Conservation (phyloP, 2,113 vertebrate species). For the Ginglymostoma cirratum region DNA sequence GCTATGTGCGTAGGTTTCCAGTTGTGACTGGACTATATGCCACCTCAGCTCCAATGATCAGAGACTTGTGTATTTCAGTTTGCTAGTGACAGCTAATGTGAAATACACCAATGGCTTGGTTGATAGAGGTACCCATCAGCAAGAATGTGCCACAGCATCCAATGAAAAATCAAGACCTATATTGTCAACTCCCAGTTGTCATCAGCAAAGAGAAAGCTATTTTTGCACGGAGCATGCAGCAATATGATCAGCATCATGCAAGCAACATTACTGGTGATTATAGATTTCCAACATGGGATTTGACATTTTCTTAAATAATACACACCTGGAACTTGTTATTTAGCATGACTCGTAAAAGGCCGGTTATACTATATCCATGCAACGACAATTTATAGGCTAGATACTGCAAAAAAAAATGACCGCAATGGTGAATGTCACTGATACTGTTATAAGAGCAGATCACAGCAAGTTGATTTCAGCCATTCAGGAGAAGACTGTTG, state of each 20-base stretch:
- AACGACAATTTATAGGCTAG: not conserved
- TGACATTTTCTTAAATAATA: constrained; percentile 29
- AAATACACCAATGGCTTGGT: not conserved
- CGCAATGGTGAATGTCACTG: not conserved
- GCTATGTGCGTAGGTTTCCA: not conserved
- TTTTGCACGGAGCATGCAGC: not conserved
- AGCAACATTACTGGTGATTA: not conserved
- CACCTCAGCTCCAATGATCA: not conserved
- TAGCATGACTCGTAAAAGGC: not conserved
- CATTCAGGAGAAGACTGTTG: not conserved
- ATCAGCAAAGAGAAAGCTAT: not conserved
- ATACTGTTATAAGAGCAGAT: constrained; percentile 2
- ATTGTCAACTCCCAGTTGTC: constrained; percentile 11
- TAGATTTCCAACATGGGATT: not conserved
- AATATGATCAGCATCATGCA: not conserved
- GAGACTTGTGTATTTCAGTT: not conserved
- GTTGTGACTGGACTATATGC: not conserved
- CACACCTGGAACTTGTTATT: not conserved
- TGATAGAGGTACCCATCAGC: not conserved
- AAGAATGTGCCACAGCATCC: not conserved
- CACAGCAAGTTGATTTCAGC: not conserved
- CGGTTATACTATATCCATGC: not conserved
- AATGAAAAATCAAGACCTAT: not conserved
- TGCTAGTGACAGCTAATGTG: not conserved
- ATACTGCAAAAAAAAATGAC: not conserved